phyloP scores from a whole-genome alignment of 2,113 vertebrate genomes.

The Megaceryle torquata region DNA sequence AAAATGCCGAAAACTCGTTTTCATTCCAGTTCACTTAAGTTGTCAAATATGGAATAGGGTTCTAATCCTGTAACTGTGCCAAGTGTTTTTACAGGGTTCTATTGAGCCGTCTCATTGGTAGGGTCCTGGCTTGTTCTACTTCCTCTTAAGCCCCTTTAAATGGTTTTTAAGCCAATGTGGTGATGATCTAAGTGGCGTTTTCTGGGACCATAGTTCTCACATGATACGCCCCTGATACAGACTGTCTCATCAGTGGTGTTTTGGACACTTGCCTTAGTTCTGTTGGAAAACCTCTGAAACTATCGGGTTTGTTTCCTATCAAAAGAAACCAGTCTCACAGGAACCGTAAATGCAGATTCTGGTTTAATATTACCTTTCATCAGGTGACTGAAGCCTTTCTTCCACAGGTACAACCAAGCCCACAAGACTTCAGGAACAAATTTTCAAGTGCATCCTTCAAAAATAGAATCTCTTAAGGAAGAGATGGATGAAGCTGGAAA shows the following conservation, averaged over 20 bases:
- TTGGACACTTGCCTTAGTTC: neutral
- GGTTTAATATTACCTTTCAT: neutral
- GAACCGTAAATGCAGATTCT: neutral
- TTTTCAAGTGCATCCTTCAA: constrained; percentile 95
- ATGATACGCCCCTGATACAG: fast-evolving
- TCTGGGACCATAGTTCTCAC: neutral
- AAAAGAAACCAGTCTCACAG: neutral
- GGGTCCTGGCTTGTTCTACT: neutral
- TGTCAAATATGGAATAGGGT: neutral
- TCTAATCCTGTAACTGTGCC: neutral
- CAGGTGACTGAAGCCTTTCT: neutral
- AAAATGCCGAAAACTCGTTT: neutral
- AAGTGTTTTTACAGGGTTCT: neutral
- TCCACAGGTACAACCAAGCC: constrained; percentile 91
- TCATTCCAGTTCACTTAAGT: neutral
- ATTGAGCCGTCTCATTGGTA: neutral
- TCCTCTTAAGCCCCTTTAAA: neutral
- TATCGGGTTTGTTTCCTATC: neutral
- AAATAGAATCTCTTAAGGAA: constrained; percentile 94
- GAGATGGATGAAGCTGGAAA: constrained; percentile 98
- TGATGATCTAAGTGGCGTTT: neutral
- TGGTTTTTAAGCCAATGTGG: neutral
- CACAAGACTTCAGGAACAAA: constrained; percentile 97
- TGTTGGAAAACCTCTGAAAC: neutral
- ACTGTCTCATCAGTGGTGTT: neutral